Percentiles rank a stretch among this genome's conserved stretches.
phyloP scores from a whole-genome alignment of 1,140 invertebrate genomes.

The Hesperophylax magnus region DNA sequence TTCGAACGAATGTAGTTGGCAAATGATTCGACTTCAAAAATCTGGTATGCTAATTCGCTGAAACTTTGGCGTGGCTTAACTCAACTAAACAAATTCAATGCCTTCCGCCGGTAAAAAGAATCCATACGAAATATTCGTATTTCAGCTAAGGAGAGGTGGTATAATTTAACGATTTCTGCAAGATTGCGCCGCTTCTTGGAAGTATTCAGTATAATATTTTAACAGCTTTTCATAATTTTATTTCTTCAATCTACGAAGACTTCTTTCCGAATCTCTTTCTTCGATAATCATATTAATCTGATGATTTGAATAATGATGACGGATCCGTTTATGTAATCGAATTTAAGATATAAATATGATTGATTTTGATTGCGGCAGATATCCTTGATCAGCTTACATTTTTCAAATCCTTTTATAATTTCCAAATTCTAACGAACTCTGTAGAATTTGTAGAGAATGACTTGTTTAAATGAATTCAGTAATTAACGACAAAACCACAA shows the following conservation, averaged over 20 bases:
- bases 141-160: not conserved
- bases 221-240: constrained; percentile 23
- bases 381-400: no score
- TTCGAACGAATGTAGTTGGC: no score
- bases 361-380: no score
- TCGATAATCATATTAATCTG: constrained; percentile 3
- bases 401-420: no score
- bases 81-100: no score
- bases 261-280: constrained; percentile 1
- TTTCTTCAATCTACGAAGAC: constrained; percentile 6
- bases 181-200: not conserved
- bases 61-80: no score
- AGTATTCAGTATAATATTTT: not conserved
- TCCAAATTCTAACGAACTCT: no score
- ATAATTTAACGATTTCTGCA: constrained; percentile 2
- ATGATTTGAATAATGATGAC: constrained; percentile 10
- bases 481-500: no score
- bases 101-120: not conserved
- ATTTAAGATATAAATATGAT: not conserved
- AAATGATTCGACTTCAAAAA: no score
- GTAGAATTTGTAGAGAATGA: no score
- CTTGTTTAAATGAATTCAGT: no score
- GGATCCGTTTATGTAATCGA: not conserved
- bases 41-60: no score
- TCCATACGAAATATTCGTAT: not conserved